Conservation (phyloP, 2,888 invertebrate genomes). For the Itoplectis maculator region DNA sequence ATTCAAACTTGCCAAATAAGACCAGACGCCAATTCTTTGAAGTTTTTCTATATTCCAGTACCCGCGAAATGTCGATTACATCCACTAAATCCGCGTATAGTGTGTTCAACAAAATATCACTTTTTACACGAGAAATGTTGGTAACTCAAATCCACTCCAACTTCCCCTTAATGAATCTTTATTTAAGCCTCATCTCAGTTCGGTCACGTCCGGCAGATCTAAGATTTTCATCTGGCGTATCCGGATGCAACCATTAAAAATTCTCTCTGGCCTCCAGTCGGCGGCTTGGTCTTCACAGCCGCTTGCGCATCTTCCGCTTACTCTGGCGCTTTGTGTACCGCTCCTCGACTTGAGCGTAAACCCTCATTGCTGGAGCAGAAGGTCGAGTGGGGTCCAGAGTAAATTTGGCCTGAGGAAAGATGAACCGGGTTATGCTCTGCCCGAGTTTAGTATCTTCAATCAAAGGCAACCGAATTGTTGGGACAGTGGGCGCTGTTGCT, state of each 20-base stretch:
- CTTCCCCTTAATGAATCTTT: slow-evolving; percentile 1
- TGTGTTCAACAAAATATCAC: too few relatives aligned
- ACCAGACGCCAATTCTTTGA: too few relatives aligned
- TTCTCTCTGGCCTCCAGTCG: slow-evolving; percentile 17
- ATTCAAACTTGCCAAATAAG: too few relatives aligned
- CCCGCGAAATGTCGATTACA: too few relatives aligned
- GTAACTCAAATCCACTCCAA: too few relatives aligned
- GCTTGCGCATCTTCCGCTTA: background rate
- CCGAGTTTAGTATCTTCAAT: slow-evolving; percentile 35
- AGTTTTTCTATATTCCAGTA: too few relatives aligned
- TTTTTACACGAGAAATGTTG: too few relatives aligned
- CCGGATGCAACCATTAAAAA: slow-evolving; percentile 1
- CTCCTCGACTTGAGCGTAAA: background rate
- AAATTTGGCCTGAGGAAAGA: slow-evolving; percentile 56
- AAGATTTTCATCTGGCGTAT: background rate
- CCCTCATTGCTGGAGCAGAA: background rate
- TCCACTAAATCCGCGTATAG: too few relatives aligned
- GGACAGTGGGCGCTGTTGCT: slow-evolving; percentile 34
- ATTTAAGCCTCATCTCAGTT: background rate
- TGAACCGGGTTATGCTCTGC: slow-evolving; percentile 37
- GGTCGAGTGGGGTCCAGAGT: slow-evolving; percentile 27
- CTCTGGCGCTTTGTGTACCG: slow-evolving; percentile 7
- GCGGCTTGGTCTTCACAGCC: background rate
- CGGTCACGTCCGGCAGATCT: background rate
- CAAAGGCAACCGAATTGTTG: slow-evolving; percentile 61